These are phyloP conservation scores for Pandemis corylana DNA, from an alignment of 2,888 invertebrate genomes.

Conservation along the genomic window DNA sequence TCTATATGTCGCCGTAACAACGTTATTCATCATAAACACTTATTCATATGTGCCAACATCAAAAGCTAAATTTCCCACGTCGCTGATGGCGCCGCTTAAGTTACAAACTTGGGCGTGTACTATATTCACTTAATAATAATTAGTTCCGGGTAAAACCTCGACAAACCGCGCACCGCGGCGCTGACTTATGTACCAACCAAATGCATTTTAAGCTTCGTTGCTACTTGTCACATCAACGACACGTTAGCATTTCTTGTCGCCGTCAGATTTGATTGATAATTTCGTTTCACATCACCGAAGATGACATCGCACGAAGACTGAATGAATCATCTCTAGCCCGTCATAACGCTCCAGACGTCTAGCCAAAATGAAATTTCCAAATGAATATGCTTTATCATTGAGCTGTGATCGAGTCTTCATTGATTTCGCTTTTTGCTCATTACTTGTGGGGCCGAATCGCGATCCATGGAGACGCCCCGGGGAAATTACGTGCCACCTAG, in stretches of 20 bases:
- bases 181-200: neutral
- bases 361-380: constrained; percentile 26
- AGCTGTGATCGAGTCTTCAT: constrained; percentile 37
- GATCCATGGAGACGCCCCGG: constrained; percentile 59
- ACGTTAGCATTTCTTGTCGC: constrained; percentile 10
- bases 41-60: constrained; percentile 53
- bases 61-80: constrained; percentile 54
- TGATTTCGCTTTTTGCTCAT: constrained; percentile 43
- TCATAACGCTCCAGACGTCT: constrained; percentile 19
- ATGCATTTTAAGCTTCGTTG: constrained; percentile 3
- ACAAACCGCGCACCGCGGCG: neutral
- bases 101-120: constrained; percentile 46
- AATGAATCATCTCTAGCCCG: constrained; percentile 15
- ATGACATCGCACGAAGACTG: constrained; percentile 31
- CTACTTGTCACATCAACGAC: constrained; percentile 12
- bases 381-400: constrained; percentile 35
- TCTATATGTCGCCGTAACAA: constrained; percentile 53
- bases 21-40: constrained; percentile 51
- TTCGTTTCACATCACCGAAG: constrained; percentile 11
- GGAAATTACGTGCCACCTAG: constrained; percentile 72
- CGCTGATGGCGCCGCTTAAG: constrained; percentile 49
- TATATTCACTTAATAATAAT: constrained; percentile 22
- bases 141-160: constrained; percentile 7
- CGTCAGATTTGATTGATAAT: constrained; percentile 27
- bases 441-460: constrained; percentile 43